Percentiles rank a stretch among this genome's conserved stretches.
These are phyloP conservation scores for Polyergus mexicanus DNA, from an alignment of 1,140 invertebrate species.

Conservation along the genomic window DNA sequence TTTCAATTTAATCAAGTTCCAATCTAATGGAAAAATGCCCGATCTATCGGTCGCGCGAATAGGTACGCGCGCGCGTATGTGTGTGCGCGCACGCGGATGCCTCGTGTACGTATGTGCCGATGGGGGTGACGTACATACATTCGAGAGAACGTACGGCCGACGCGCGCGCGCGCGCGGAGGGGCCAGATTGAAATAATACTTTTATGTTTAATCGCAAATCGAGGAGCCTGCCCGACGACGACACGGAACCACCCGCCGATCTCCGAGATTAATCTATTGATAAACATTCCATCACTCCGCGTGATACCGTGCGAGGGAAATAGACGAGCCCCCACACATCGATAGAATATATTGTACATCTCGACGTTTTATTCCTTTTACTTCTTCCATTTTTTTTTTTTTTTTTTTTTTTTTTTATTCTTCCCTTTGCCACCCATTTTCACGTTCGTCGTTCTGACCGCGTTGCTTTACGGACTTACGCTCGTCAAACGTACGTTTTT, in stretches of 20 bases:
- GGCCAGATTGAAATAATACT: slow-evolving; percentile 81
- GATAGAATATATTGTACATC: slow-evolving; percentile 76
- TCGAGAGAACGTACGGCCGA: slow-evolving; percentile 72
- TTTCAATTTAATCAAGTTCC: slow-evolving; percentile 86
- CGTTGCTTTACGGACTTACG: slow-evolving; percentile 69
- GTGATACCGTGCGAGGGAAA: slow-evolving; percentile 73
- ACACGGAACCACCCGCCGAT: slow-evolving; percentile 75
- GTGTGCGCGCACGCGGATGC: neutral
- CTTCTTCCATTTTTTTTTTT: slow-evolving; percentile 24
- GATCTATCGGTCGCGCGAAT: slow-evolving; percentile 82
- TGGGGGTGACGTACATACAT: slow-evolving; percentile 61
- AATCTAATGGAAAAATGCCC: slow-evolving; percentile 86
- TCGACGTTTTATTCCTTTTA: slow-evolving; percentile 52
- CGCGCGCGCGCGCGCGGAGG: slow-evolving; percentile 69
- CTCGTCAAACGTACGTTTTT: slow-evolving; percentile 66
- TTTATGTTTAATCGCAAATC: slow-evolving; percentile 81
- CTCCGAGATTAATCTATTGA: slow-evolving; percentile 82
- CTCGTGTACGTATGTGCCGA: neutral
- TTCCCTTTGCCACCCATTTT: slow-evolving; percentile 58
- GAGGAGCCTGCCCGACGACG: slow-evolving; percentile 73
- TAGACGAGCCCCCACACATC: slow-evolving; percentile 69
- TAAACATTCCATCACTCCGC: slow-evolving; percentile 80
- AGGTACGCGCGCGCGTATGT: slow-evolving; percentile 10
- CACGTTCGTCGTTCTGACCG: slow-evolving; percentile 67
- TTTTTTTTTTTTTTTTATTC: slow-evolving; percentile 1